These are phyloP conservation scores for Drosophila longiperda DNA, from an alignment of 2,888 invertebrate species.

Conservation along the genomic window DNA sequence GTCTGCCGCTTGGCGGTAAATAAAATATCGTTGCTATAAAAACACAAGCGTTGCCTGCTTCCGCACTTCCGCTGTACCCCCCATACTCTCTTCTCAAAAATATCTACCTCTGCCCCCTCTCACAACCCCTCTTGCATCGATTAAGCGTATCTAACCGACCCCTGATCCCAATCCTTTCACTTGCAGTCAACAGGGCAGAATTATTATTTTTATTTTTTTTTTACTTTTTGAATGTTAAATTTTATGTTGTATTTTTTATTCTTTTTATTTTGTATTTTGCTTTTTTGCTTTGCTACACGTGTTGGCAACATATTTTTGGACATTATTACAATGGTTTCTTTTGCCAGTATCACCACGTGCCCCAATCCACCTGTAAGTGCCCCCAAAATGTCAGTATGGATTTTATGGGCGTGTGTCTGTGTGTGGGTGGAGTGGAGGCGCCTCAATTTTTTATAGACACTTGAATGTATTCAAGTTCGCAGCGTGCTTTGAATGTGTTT, in stretches of 20 bases:
- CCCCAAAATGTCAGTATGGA: slow-evolving; percentile 57
- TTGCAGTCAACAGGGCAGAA: slow-evolving; percentile 59
- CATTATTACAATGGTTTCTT: slow-evolving; percentile 74
- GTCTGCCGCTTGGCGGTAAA: slow-evolving; percentile 81
- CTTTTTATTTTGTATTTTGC: slow-evolving; percentile 35
- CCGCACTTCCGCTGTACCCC: background rate
- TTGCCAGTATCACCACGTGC: slow-evolving; percentile 4
- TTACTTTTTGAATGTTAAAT: slow-evolving; percentile 21
- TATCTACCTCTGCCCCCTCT: background rate
- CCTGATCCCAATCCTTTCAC: slow-evolving; percentile 39
- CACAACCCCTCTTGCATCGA: slow-evolving; percentile 54
- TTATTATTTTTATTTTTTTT: slow-evolving; percentile 18
- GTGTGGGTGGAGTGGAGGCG: slow-evolving; percentile 1
- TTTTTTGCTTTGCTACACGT: slow-evolving; percentile 62
- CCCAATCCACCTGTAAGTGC: slow-evolving; percentile 33
- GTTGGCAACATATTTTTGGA: slow-evolving; percentile 79
- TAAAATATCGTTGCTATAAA: slow-evolving; percentile 75
- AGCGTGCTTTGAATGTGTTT: slow-evolving; percentile 71
- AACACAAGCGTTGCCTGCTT: slow-evolving; percentile 51
- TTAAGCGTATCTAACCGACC: slow-evolving; percentile 67
- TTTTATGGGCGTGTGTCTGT: slow-evolving; percentile 48
- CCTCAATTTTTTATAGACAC: slow-evolving; percentile 64
- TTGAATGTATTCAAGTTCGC: slow-evolving; percentile 73
- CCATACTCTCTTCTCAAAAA: too few species aligned
- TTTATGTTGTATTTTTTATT: slow-evolving; percentile 33